Percentiles rank a stretch among this genome's conserved stretches.
These are phyloP conservation scores for Drosophila nebulosa DNA, from an alignment of 1,140 invertebrate species.

Conservation along the genomic window DNA sequence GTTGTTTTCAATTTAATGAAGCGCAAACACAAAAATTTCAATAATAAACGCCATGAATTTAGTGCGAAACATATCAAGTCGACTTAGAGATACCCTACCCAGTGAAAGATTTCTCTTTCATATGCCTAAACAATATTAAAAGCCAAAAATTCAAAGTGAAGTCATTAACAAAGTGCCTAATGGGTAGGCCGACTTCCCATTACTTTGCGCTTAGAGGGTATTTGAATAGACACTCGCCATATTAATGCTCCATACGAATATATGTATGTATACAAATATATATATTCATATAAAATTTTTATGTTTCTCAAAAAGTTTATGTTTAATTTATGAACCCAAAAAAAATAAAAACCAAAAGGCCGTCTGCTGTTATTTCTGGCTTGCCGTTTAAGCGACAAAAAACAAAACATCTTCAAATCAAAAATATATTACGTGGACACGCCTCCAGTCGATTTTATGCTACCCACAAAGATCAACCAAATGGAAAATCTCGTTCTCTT, in stretches of 20 bases:
- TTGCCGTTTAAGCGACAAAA: conserved; percentile 33
- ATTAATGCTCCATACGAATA: no score
- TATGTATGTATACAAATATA: not conserved
- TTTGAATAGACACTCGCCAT: conserved; percentile 10
- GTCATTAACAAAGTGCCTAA: no score
- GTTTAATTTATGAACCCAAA: conserved; percentile 62
- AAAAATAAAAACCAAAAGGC: not conserved
- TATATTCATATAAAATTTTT: conserved; percentile 37
- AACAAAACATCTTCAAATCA: not conserved
- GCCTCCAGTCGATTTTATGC: conserved; percentile 34
- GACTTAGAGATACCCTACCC: no score
- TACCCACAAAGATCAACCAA: not conserved
- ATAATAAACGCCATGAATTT: not conserved
- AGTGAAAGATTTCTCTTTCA: no score
- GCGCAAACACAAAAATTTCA: conserved; percentile 51
- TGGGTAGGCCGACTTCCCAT: no score
- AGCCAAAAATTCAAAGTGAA: no score
- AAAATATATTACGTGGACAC: conserved; percentile 57
- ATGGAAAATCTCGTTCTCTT: conserved; percentile 32
- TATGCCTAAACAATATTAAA: no score
- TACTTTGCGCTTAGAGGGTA: not conserved
- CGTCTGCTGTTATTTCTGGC: conserved; percentile 40
- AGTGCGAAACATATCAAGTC: not conserved
- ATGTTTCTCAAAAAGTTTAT: conserved; percentile 23
- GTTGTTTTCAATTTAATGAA: conserved; percentile 48